These are phyloP conservation scores for Dione juno DNA, from an alignment of 2,888 invertebrate genomes.

Conservation along the genomic window DNA sequence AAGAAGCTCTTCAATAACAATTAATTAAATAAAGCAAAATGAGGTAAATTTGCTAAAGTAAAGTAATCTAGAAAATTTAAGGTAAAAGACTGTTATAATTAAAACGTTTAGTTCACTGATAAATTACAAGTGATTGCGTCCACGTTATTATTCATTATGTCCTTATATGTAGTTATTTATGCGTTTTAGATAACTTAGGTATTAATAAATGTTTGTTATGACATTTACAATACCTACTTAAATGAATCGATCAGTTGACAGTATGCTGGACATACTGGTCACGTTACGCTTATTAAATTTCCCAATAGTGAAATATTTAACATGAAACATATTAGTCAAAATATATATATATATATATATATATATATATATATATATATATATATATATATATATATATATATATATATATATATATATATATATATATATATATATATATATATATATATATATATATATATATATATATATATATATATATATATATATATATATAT, in stretches of 20 bases:
- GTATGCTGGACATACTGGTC: not conserved
- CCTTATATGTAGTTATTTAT: slow-evolving; percentile 18
- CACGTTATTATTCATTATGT: slow-evolving; percentile 1
- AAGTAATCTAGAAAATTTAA: slow-evolving; percentile 5
- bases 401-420: too few species aligned
- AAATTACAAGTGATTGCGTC: slow-evolving; percentile 30
- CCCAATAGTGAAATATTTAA: not conserved
- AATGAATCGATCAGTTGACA: slow-evolving; percentile 17
- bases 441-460: too few species aligned
- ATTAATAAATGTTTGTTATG: not conserved
- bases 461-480: too few species aligned
- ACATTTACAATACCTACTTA: not conserved
- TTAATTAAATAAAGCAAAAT: slow-evolving; percentile 5
- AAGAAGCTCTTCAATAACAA: not conserved
- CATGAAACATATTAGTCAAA: too few species aligned
- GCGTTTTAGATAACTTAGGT: not conserved
- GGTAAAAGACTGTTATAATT: slow-evolving; percentile 27
- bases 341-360: too few species aligned
- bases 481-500: too few species aligned
- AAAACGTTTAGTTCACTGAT: slow-evolving; percentile 30
- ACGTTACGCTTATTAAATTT: not conserved
- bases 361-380: too few species aligned
- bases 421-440: too few species aligned
- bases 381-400: too few species aligned
- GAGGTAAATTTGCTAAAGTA: not conserved